A percentile compares a stretch with the other conserved stretches of the same genome.
Conservation (phyloP, 2,888 invertebrate genomes). For the Antheraea yamamai region DNA sequence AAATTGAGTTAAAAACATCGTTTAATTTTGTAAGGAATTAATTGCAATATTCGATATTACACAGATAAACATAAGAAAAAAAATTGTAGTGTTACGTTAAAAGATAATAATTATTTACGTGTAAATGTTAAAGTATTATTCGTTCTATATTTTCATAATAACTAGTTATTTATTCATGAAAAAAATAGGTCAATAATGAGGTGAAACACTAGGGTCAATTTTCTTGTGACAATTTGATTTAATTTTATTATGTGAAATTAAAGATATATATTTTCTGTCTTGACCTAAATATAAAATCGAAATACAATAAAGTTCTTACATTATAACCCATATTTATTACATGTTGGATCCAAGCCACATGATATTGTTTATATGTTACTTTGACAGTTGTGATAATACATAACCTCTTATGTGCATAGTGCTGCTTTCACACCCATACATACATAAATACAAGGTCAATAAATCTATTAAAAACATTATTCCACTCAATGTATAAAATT, state of each 20-base stretch:
- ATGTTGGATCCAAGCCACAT: conserved; percentile 19
- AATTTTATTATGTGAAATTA: neutral
- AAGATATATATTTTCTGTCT: neutral
- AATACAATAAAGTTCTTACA: neutral
- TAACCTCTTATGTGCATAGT: conserved; percentile 22
- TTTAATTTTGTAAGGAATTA: conserved; percentile 2
- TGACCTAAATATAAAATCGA: neutral
- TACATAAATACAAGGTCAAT: conserved; percentile 13
- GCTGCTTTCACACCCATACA: conserved; percentile 4
- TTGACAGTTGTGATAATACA: conserved; percentile 25
- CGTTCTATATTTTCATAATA: neutral
- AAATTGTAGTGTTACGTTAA: neutral
- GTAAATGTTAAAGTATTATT: neutral
- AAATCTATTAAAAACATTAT: conserved; percentile 6
- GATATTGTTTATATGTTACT: conserved; percentile 25
- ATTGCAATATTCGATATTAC: conserved; percentile 2
- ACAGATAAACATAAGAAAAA: conserved; percentile 4
- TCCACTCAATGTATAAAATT: neutral
- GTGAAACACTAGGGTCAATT: neutral
- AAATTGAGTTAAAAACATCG: conserved; percentile 29
- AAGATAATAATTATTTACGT: neutral
- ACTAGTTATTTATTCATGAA: neutral
- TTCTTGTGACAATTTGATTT: neutral
- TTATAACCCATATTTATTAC: neutral
- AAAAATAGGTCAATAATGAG: conserved; percentile 13